Evolutionary conservation across 1,140 invertebrate species (phyloP).

Genomic region (Mesaphorura yosii): DNA sequence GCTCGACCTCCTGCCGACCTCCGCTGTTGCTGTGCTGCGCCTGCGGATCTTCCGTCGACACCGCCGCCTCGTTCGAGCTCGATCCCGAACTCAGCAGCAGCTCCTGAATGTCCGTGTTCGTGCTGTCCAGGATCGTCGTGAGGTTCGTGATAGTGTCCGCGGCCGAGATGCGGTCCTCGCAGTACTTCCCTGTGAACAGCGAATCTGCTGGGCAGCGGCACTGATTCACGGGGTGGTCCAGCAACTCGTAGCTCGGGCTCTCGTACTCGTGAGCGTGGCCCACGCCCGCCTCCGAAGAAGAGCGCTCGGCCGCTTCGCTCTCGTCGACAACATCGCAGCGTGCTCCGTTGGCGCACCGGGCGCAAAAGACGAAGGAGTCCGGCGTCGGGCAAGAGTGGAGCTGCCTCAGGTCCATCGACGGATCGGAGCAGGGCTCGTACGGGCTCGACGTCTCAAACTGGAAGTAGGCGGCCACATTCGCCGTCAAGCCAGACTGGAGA

Average conservation of each 20-base stretch:
- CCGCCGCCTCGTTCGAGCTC: not conserved
- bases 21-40: not conserved
- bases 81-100: no score
- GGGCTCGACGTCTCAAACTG: constrained; percentile 1
- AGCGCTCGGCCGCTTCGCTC: constrained; percentile 47
- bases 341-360: constrained; percentile 6
- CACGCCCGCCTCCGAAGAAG: constrained; percentile 4
- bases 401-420: constrained; percentile 3
- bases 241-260: no score
- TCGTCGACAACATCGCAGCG: constrained; percentile 20
- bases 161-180: not conserved
- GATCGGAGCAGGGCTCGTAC: constrained; percentile 17
- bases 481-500: not conserved
- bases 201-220: not conserved
- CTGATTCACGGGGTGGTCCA: no score
- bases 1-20: not conserved
- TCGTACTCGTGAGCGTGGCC: no score
- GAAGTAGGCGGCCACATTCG: constrained; percentile 6
- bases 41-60: not conserved
- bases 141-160: no score
- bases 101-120: not conserved
- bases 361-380: constrained; percentile 20
- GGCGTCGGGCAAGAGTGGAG: constrained; percentile 17
- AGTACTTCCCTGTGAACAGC: not conserved
- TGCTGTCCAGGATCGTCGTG: not conserved